These are phyloP conservation scores for Dimorphilus gyrociliatus DNA, from an alignment of 2,888 invertebrate genomes.

Conservation along the genomic window DNA sequence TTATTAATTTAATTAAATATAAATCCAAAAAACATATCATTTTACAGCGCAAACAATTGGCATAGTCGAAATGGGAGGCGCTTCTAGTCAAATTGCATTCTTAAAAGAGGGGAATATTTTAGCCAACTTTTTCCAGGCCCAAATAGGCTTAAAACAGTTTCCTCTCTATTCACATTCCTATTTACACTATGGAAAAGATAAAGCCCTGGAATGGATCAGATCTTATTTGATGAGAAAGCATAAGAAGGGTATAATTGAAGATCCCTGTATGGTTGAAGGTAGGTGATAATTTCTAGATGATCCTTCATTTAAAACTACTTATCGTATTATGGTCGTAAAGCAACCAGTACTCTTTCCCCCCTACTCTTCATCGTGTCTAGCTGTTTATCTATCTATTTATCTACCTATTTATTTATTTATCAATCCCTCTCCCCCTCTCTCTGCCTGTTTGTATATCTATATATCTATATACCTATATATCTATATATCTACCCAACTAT, in stretches of 20 bases:
- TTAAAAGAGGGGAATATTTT: slow-evolving; percentile 22
- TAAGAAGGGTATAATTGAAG: slow-evolving; percentile 7
- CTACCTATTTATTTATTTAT: too few species aligned
- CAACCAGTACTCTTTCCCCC: too few species aligned
- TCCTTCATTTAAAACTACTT: too few species aligned
- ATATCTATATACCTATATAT: too few species aligned
- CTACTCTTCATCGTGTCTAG: too few species aligned
- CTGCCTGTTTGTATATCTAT: too few species aligned
- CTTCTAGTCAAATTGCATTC: slow-evolving; percentile 42
- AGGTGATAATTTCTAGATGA: too few species aligned
- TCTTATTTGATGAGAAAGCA: slow-evolving; percentile 9
- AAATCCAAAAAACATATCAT: not conserved
- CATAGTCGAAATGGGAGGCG: slow-evolving; percentile 44
- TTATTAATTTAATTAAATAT: not conserved
- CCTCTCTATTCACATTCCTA: slow-evolving; percentile 33
- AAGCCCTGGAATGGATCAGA: slow-evolving; percentile 16
- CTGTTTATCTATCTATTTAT: too few species aligned
- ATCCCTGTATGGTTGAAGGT: slow-evolving; percentile 27
- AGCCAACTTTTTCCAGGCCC: slow-evolving; percentile 27
- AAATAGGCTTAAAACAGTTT: slow-evolving; percentile 19
- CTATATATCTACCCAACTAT: too few species aligned
- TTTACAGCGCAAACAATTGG: slow-evolving; percentile 32
- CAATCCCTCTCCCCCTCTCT: too few species aligned
- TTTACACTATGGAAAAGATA: slow-evolving; percentile 25
- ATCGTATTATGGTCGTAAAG: too few species aligned